Conservation (phyloP, 2,113 vertebrate species). For the Pungitius pungitius region DNA sequence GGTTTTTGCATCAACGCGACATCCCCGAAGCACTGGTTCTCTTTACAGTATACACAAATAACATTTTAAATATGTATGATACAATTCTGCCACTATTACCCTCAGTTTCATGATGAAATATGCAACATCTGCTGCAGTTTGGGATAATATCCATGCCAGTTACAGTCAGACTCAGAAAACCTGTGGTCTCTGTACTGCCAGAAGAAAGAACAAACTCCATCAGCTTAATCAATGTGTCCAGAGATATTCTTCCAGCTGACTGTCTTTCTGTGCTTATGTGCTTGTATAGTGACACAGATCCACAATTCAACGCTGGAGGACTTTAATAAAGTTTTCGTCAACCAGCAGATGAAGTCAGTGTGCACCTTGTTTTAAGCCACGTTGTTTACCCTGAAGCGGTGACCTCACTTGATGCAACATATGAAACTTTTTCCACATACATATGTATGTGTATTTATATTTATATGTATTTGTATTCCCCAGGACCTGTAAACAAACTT, state of each 20-base stretch:
- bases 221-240: conserved; percentile 11
- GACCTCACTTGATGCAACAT: neutral
- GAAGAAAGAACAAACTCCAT: conserved; percentile 3
- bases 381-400: neutral
- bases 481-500: neutral
- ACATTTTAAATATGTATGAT: conserved; percentile 1
- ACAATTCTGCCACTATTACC: neutral
- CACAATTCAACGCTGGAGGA: neutral
- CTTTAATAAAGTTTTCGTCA: too few species aligned
- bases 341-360: neutral
- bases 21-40: neutral
- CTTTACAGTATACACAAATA: neutral
- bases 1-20: neutral
- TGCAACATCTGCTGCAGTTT: neutral
- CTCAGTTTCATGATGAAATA: neutral
- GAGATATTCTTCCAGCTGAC: conserved; percentile 9
- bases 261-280: conserved; percentile 25
- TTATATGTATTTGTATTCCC: neutral
- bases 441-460: too few species aligned
- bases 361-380: neutral
- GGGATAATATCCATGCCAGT: neutral
- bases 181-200: neutral
- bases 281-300: conserved; percentile 12
- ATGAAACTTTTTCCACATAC: neutral
- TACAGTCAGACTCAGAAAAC: neutral